Base-by-base conservation (phyloP, 1,140 invertebrate species). In the Penaeus japonicus region DNA sequence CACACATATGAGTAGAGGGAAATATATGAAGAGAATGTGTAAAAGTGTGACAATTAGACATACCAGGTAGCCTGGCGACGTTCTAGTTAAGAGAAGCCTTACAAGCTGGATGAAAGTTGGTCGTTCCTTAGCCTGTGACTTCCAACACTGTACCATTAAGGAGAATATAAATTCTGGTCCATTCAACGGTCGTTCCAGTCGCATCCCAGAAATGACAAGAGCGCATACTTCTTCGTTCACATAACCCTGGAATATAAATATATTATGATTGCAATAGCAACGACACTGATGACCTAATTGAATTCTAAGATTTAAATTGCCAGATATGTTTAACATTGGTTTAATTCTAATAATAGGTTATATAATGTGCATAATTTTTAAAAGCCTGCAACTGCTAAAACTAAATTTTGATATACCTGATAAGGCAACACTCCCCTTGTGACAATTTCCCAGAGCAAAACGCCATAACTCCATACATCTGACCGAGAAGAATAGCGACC, bases 391-490 rank as follows among this genome's bases (percentile, higher is more conserved):
- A 27, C 32, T 65, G 4, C 27, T 65, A 65, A 17, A 35, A 79
- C 47, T 22, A 57, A 78, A 57, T 79, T 5, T 39, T 24, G 1
- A 18, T 1, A 20, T 82, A 87, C 85, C 79, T 87, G 35, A 54
- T 81, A 87, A 39, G 85, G 85, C 0, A 32, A 35, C 7, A n/a
- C 7, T 3, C 85, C 78, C 3, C 85, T 24, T 15, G 78, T 73
- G 57, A 70, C 78, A 3, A 87, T 53, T n/a, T 87, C 85, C 85
- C 85, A 87, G 27, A 87, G 78, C 4, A 87, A 57, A 30, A 87
- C 85, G 20, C 97, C 97, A 91, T 95, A 98, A 0, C 96, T 96
- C 97, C 97, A 98, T 4, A 98, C 95, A 91, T 98, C 97, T 0
- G 96, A 97, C 93, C 98, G 97, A 4, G 97, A 94, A 0, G 97